A percentile compares a stretch with the other conserved stretches of the same genome.
Conservation (phyloP, 2,113 vertebrate genomes). For the Scomber japonicus region DNA sequence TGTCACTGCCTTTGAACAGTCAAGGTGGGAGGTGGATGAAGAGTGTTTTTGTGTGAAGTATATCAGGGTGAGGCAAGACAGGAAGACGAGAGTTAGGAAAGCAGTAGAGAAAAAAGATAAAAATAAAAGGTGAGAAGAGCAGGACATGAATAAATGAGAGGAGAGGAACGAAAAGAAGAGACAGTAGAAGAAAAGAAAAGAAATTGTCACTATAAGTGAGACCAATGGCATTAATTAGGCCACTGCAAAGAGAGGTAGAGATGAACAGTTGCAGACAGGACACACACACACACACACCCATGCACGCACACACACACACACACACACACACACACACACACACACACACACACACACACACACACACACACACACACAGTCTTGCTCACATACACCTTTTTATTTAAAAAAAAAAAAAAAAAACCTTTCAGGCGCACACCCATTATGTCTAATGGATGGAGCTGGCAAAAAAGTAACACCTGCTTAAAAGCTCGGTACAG, state of each 20-base stretch:
- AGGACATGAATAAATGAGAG: slow-evolving; percentile 13
- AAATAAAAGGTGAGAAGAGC: background rate
- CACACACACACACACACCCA: background rate
- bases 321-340: slow-evolving; percentile 38
- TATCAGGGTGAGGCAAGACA: background rate
- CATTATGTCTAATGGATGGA: slow-evolving; percentile 61
- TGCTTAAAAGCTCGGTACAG: slow-evolving; percentile 39
- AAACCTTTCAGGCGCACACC: slow-evolving; percentile 37
- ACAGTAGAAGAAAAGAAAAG: slow-evolving; percentile 24
- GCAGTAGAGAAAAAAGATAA: background rate
- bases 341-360: slow-evolving; percentile 43
- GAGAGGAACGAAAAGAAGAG: slow-evolving; percentile 13
- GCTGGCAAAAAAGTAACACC: slow-evolving; percentile 60
- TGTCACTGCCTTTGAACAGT: slow-evolving; percentile 1
- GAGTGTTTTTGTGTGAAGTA: background rate
- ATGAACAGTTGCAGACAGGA: slow-evolving; percentile 34
- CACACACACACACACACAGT: background rate
- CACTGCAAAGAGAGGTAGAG: slow-evolving; percentile 41
- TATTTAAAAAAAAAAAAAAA: background rate
- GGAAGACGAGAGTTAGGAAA: slow-evolving; percentile 21
- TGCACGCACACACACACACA: slow-evolving; percentile 22
- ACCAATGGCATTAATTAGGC: slow-evolving; percentile 71
- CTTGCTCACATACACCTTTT: slow-evolving; percentile 1
- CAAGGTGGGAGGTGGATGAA: background rate
- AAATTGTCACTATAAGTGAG: slow-evolving; percentile 62